Evolutionary conservation across 2,113 vertebrate genomes (phyloP), one percentile per base, ranked within the genome.

Genomic region (Dipodomys spectabilis): DNA sequence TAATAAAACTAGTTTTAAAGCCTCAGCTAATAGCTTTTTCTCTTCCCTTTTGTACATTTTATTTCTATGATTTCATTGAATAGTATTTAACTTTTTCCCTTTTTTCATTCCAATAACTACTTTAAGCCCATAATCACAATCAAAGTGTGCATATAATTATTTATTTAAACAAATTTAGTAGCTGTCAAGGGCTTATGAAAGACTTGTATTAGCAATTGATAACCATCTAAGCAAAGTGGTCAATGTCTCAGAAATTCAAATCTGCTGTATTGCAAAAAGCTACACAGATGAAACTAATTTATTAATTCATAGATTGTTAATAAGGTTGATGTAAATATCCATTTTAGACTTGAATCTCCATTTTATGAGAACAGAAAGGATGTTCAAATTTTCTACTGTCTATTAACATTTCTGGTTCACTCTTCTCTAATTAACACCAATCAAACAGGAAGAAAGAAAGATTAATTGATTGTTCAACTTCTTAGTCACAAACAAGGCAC

Each of bases 41-140:
- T 18, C 7, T 85, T 23, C 69, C 27, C 16, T 83, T 79, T 73
- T 25, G 72, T 92, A 44, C 71, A 53, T 5, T 85, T 87, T 45
- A 10, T 68, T 93, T 79, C n/a, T 30, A 72, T 86, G 71, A 67
- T 73, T 86, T 86, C 9, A 72, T 16, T 18, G 81, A 86, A 86
- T 68, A 68, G 49, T 35, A 62, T 32, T 92, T 79, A 89, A 65
- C 12, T 73, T 57, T 75, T 93, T 28, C 81, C 30, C 11, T 2
- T 71, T 39, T 27, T 72, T 32, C 13, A 68, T 35, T 45, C 6
- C 9, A 93, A 11, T 53, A 81, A 65, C 10, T 62, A 44, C 30
- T 81, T 87, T 85, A 80, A 93, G 85, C 45, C 7, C 49, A 35
- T 65, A 88, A 69, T 22, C 15, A 23, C 15, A 80, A 28, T 69